Evolutionary conservation across 1,140 invertebrate genomes (phyloP).

Genomic region (Samia ricini): DNA sequence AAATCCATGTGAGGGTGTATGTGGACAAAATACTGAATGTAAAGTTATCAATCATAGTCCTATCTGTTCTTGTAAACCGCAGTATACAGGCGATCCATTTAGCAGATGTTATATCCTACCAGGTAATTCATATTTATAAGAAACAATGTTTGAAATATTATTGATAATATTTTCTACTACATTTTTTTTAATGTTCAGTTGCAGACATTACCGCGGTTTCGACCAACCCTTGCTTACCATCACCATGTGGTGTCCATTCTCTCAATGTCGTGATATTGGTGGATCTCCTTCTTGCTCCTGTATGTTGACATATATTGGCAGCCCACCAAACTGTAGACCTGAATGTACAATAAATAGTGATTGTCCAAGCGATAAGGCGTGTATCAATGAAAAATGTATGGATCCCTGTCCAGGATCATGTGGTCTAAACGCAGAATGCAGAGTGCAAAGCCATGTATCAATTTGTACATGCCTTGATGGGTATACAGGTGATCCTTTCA

Average conservation of each 20-base stretch:
- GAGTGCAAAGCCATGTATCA: conserved; percentile 85
- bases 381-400: conserved; percentile 85
- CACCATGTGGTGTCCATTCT: conserved; percentile 87
- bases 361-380: conserved; percentile 84
- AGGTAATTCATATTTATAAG: conserved; percentile 9
- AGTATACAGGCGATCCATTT: conserved; percentile 80
- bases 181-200: conserved; percentile 39
- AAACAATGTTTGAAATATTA: too few species aligned
- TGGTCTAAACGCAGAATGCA: conserved; percentile 85
- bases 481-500: conserved; percentile 86
- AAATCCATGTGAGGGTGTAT: conserved; percentile 80
- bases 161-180: too few species aligned
- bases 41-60: conserved; percentile 78
- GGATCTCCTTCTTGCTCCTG: conserved; percentile 84
- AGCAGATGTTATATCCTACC: conserved; percentile 64
- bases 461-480: conserved; percentile 84
- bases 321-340: conserved; percentile 85
- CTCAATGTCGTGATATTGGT: conserved; percentile 82
- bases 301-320: conserved; percentile 81
- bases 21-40: conserved; percentile 79
- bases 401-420: conserved; percentile 89
- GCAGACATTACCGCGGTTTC: conserved; percentile 50
- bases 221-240: conserved; percentile 81
- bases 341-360: conserved; percentile 86
- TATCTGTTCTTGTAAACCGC: conserved; percentile 75